These are phyloP conservation scores for Ylistrum balloti DNA, from an alignment of 1,140 invertebrate species.

Conservation along the genomic window DNA sequence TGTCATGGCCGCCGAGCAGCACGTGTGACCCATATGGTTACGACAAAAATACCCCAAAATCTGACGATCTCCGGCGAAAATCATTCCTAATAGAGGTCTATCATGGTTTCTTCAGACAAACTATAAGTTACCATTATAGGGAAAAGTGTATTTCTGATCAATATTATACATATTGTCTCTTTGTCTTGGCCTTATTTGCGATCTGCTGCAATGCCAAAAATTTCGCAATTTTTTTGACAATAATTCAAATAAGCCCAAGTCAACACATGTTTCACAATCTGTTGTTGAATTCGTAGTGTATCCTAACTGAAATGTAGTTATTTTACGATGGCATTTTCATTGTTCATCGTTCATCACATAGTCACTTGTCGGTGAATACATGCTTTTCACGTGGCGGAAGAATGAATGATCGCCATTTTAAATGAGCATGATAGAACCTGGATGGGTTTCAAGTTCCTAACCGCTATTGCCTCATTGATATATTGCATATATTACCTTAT, in stretches of 20 bases:
- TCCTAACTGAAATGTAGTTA: no score
- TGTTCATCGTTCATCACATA: no score
- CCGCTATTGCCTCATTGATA: no score
- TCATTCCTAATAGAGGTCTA: background rate
- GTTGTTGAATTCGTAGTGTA: no score
- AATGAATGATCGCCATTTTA: background rate
- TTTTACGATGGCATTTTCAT: no score
- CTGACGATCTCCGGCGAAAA: background rate
- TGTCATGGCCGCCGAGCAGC: slow-evolving; percentile 69
- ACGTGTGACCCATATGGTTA: slow-evolving; percentile 63
- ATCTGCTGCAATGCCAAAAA: background rate
- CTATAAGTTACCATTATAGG: background rate
- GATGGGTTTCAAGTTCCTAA: background rate
- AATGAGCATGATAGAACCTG: background rate
- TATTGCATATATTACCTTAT: no score
- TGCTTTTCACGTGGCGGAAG: background rate
- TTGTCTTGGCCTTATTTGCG: background rate
- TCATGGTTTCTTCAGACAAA: background rate
- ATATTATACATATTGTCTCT: background rate
- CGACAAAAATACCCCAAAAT: background rate
- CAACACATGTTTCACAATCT: no score
- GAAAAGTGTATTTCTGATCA: background rate
- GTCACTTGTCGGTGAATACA: background rate
- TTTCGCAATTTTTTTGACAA: slow-evolving; percentile 17
- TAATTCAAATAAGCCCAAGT: background rate